Base-by-base conservation (phyloP, 2,113 vertebrate species). In the Monopterus albus region DNA sequence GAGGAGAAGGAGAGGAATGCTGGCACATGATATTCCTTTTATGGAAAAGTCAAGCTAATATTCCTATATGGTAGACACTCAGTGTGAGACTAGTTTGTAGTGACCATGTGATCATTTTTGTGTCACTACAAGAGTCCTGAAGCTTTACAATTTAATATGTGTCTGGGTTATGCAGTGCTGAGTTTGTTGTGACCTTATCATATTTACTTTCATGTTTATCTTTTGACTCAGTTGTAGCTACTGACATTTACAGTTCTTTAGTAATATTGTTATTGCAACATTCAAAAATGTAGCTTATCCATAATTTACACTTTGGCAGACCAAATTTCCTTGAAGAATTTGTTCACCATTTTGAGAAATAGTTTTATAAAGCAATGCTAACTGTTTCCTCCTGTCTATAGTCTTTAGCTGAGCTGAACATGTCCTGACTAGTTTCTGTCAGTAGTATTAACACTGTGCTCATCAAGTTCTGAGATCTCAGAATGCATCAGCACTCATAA, bases 101-200 rank as follows among this genome's bases (percentile, higher is more conserved):
- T n/a, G n/a, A n/a, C n/a, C n/a, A n/a, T n/a, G n/a, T n/a, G n/a
- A n/a, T n/a, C n/a, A n/a, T n/a, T n/a, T n/a, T n/a, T n/a, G n/a
- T n/a, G n/a, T n/a, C n/a, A n/a, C n/a, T n/a, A n/a, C n/a, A n/a
- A n/a, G n/a, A n/a, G n/a, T n/a, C n/a, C n/a, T n/a, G n/a, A n/a
- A n/a, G 3, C 58, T 79, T 69, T 51, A 75, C 52, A 29, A n/a
- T n/a, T n/a, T n/a, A n/a, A n/a, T n/a, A 18, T 15, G 29, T 43
- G 59, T 28, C 50, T 40, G 25, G 11, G 18, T 15, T 42, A 4
- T 40, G 35, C 18, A 20, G 25, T 31, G 51, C 13, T 72, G 74
- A 78, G 45, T 81, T 81, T 60, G 72, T 51, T 33, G 56, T n/a
- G 29, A 56, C 35, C 20, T 43, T 45, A 58, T 23, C 23, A n/a